Conservation (phyloP, 2,888 invertebrate species). For the Machimus rusticus region DNA sequence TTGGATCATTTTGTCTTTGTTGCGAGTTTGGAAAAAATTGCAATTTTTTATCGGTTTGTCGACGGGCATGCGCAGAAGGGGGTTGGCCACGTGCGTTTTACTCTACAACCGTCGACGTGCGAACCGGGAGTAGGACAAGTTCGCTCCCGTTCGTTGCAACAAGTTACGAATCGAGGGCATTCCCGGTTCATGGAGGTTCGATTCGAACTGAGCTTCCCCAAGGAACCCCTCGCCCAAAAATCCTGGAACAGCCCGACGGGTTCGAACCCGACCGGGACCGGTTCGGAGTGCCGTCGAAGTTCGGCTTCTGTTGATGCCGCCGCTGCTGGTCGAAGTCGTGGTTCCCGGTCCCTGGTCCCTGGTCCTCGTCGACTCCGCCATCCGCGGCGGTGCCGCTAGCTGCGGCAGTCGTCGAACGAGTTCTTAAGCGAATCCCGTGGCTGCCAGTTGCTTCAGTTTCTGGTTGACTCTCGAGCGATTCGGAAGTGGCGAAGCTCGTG, state of each 20-base stretch:
- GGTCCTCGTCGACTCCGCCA: background rate
- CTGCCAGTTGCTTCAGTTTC: constrained; percentile 41
- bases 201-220: background rate
- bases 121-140: background rate
- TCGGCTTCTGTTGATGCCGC: background rate
- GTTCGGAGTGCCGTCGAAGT: background rate
- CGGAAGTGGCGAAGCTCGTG: background rate
- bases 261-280: constrained; percentile 3
- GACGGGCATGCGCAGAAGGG: background rate
- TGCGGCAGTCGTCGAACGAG: constrained; percentile 14
- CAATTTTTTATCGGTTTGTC: background rate
- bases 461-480: constrained; percentile 1
- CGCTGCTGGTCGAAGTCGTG: background rate
- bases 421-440: constrained; percentile 25
- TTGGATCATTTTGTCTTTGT: background rate
- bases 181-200: background rate
- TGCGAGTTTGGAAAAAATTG: background rate
- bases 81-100: background rate
- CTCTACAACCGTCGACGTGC: background rate
- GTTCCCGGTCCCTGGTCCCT: background rate
- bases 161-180: background rate
- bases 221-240: background rate
- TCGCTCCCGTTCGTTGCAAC: constrained; percentile 6
- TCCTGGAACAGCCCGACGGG: background rate
- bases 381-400: background rate